phyloP scores from a whole-genome alignment of 30 jellyfish, hydroid and myxozoan genomes.

The Hydractinia echinata region DNA sequence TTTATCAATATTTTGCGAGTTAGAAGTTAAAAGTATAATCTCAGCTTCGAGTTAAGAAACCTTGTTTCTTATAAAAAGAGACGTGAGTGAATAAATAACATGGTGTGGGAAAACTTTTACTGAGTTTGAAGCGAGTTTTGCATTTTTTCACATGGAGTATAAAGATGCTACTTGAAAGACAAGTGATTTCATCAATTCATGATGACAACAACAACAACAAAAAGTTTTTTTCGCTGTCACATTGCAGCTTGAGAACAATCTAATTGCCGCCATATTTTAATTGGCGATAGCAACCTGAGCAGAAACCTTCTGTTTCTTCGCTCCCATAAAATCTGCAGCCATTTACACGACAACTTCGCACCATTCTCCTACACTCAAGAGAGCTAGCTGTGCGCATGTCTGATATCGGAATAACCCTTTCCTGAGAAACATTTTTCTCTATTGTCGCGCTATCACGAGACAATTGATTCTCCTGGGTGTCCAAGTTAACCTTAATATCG shows the following conservation, averaged over 20 bases:
- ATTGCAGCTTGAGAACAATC: background rate
- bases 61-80: too few species aligned
- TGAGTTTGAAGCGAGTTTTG: too few species aligned
- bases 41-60: too few species aligned
- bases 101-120: too few species aligned
- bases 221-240: too few species aligned
- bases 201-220: too few species aligned
- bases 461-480: background rate
- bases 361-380: background rate
- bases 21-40: too few species aligned
- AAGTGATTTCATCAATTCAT: too few species aligned
- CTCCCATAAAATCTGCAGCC: constrained; percentile 64
- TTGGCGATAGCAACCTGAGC: constrained; percentile 60
- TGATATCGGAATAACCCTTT: background rate
- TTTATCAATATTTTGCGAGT: too few species aligned
- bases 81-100: too few species aligned
- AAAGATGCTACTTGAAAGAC: too few species aligned
- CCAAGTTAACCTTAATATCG: background rate
- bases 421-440: background rate
- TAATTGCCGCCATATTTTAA: background rate
- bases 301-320: constrained; percentile 46
- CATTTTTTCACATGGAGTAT: too few species aligned
- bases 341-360: constrained; percentile 33
- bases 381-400: background rate
- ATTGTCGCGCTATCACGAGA: background rate